Evolutionary conservation across 1,140 invertebrate genomes (phyloP), one percentile per base, ranked within the genome.

Genomic region (Cryptotermes secundus): DNA sequence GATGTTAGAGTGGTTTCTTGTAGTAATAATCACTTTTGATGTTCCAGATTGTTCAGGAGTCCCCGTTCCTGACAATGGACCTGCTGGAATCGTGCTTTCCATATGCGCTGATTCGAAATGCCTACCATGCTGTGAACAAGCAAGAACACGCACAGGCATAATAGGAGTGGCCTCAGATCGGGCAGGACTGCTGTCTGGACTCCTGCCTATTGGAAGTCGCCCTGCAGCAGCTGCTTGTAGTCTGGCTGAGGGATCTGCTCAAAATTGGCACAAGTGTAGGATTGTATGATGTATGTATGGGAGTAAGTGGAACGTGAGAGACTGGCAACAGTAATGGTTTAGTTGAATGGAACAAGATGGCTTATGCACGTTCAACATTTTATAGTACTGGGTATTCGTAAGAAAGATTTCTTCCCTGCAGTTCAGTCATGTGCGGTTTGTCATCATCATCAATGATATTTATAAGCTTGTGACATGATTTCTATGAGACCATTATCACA

Each of bases 11-110:
- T n/a, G n/a, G n/a, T n/a, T n/a, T n/a, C n/a, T n/a, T n/a, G n/a
- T n/a, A n/a, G n/a, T n/a, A n/a, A n/a, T n/a, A n/a, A n/a, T n/a
- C 42, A 83, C 34, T 59, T 85, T 80, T 84, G 81, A 87, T 86
- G 86, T 90, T 89, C 53, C 88, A 98, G 90, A 98, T 99, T 90
- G 98, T 99, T 38, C 97, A 99, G 90, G 97, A 99, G 90, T 99
- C 97, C 10, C 97, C 98, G 16, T 99, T 99, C 89, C 91, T 99
- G 9, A 99, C 98, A 0, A 99, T 99, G 97, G 98, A 99, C 92
- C 91, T 99, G 81, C 89, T 99, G 83, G 98, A 99, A 89, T 99
- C 97, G 4, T 99, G 98, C 90, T 99, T 99, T 89, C 98, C 98
- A 0, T 99, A 99, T 89, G 97, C 97, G 14, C 92, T 99, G 10